These are phyloP conservation scores for Mobula birostris DNA, from an alignment of 2,113 vertebrate species.

Conservation along the genomic window DNA sequence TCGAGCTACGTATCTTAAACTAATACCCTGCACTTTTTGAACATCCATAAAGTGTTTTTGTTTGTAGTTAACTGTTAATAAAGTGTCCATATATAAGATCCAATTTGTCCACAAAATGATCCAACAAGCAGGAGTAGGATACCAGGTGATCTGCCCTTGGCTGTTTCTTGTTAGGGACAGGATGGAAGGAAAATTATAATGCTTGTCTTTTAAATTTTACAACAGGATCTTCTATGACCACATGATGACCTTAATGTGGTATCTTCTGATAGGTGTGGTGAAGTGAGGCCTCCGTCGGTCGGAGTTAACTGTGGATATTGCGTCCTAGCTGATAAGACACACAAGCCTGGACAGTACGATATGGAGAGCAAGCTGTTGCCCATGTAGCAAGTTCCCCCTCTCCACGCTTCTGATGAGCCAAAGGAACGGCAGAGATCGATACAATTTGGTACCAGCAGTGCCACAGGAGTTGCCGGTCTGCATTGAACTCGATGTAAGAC, in stretches of 20 bases:
- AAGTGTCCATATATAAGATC: not conserved
- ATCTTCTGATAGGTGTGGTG: not conserved
- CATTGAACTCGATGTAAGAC: too few relatives aligned
- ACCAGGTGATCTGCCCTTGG: not conserved
- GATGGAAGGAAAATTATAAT: not conserved
- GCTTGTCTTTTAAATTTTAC: not conserved
- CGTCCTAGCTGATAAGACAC: too few relatives aligned
- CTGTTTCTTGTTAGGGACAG: not conserved
- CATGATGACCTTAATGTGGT: not conserved
- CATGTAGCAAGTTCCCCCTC: too few relatives aligned
- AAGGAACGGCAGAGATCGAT: too few relatives aligned
- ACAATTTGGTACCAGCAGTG: too few relatives aligned
- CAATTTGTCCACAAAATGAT: not conserved
- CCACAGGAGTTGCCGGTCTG: too few relatives aligned
- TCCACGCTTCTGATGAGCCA: too few relatives aligned
- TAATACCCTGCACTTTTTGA: not conserved
- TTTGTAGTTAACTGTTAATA: not conserved
- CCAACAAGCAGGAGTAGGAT: not conserved
- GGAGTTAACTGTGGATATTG: too few relatives aligned
- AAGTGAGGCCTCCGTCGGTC: too few relatives aligned
- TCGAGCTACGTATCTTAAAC: not conserved
- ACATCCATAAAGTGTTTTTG: not conserved
- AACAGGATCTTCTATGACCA: not conserved
- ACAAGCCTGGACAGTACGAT: too few relatives aligned
- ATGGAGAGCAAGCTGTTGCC: too few relatives aligned